phyloP scores from a whole-genome alignment of 2,797 vertebrate genomes.

The Aphelocoma californica region DNA sequence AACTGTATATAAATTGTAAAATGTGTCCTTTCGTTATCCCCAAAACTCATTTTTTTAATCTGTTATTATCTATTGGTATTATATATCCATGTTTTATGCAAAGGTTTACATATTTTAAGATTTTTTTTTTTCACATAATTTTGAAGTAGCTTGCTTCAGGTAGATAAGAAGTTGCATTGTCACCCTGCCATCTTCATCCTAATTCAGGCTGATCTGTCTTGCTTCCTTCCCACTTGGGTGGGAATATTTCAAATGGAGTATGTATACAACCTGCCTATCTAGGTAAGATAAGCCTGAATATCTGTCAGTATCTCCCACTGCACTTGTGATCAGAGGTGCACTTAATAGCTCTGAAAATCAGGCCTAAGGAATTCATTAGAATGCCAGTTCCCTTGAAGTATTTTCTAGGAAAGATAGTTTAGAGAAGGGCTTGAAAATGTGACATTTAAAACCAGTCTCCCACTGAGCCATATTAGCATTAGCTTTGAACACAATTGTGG shows the following conservation, averaged over 20 bases:
- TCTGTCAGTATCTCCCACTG: conserved; percentile 31
- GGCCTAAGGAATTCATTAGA: conserved; percentile 48
- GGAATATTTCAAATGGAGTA: conserved; percentile 24
- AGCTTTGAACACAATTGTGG: conserved; percentile 54
- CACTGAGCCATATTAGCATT: conserved; percentile 62
- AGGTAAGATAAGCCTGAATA: background rate
- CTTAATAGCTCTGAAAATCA: conserved; percentile 53
- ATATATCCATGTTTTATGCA: background rate
- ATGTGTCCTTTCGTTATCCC: background rate
- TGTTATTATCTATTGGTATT: background rate
- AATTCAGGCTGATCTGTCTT: conserved; percentile 19
- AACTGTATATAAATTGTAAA: background rate
- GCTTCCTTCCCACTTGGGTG: background rate
- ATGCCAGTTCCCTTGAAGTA: conserved; percentile 48
- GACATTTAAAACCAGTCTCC: conserved; percentile 57
- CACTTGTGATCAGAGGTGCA: conserved; percentile 33
- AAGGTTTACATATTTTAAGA: background rate
- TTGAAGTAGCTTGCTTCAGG: background rate
- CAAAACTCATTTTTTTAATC: background rate
- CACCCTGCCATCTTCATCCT: background rate
- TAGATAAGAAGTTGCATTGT: background rate
- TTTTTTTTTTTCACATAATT: background rate
- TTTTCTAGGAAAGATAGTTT: conserved; percentile 32
- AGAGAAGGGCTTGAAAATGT: conserved; percentile 42
- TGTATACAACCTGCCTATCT: conserved; percentile 43